phyloP scores from a whole-genome alignment of 2,888 invertebrate genomes.

The Fragum sueziense region DNA sequence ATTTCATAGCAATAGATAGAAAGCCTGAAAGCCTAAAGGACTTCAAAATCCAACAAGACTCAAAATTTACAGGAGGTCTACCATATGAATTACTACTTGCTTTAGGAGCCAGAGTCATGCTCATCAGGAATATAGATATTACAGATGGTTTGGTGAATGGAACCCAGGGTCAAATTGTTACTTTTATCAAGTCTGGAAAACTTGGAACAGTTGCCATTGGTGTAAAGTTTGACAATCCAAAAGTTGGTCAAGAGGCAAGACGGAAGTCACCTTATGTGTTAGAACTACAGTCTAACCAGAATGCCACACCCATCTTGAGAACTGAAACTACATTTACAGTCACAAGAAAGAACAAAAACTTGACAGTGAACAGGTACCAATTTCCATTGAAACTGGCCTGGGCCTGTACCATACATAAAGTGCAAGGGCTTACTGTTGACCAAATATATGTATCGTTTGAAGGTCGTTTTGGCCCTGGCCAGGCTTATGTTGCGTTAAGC shows the following conservation, averaged over 20 bases:
- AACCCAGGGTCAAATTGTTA: conserved; percentile 43
- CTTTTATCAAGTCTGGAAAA: too few relatives aligned
- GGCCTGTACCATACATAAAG: conserved; percentile 59
- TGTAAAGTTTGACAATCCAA: conserved; percentile 46
- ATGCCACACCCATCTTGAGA: conserved; percentile 37
- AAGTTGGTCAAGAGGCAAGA: conserved; percentile 40
- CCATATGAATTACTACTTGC: conserved; percentile 14
- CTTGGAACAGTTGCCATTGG: conserved; percentile 23
- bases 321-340: conserved; percentile 44
- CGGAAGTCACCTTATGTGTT: conserved; percentile 25
- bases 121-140: conserved; percentile 55
- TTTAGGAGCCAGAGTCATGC: conserved; percentile 50
- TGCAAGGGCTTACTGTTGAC: conserved; percentile 51
- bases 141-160: conserved; percentile 57
- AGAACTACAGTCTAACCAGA: not conserved
- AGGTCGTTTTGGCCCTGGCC: conserved; percentile 39
- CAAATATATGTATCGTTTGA: conserved; percentile 54
- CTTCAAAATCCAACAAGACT: not conserved
- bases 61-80: conserved; percentile 34
- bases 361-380: conserved; percentile 39
- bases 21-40: not conserved
- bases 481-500: conserved; percentile 60
- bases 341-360: conserved; percentile 18
- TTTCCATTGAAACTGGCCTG: conserved; percentile 53
- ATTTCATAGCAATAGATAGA: not conserved